These are phyloP conservation scores for Tachina grossa DNA, from an alignment of 2,888 invertebrate species.

Conservation along the genomic window DNA sequence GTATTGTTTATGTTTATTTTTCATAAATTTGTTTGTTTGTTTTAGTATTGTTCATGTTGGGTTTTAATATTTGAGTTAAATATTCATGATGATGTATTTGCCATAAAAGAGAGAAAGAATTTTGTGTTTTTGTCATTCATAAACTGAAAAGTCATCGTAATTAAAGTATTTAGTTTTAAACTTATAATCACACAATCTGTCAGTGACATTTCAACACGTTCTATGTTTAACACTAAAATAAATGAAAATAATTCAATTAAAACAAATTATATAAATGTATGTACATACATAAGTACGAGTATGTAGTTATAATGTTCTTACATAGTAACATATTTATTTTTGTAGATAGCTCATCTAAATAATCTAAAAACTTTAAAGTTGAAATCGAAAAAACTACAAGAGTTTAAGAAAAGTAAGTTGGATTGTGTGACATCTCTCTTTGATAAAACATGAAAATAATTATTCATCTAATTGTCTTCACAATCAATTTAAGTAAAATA, in stretches of 20 bases:
- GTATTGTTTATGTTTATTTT: constrained; percentile 29
- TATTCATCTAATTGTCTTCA: too few relatives aligned
- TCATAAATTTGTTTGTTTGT: background rate
- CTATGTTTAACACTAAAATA: background rate
- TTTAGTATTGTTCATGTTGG: constrained; percentile 35
- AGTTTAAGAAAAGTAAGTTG: too few relatives aligned
- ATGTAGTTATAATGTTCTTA: too few relatives aligned
- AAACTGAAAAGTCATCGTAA: constrained; percentile 63
- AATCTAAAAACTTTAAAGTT: too few relatives aligned
- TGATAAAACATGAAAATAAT: too few relatives aligned
- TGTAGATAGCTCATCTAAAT: too few relatives aligned
- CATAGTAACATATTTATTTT: too few relatives aligned
- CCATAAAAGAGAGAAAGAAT: background rate
- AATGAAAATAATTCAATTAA: background rate
- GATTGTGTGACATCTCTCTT: too few relatives aligned
- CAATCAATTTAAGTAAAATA: too few relatives aligned
- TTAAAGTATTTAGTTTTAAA: constrained; percentile 57
- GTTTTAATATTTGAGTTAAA: background rate
- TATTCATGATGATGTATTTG: background rate
- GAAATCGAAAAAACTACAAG: too few relatives aligned
- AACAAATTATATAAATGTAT: background rate
- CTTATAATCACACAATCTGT: constrained; percentile 38
- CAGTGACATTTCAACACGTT: constrained; percentile 53
- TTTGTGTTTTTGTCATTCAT: constrained; percentile 55
- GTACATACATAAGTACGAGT: background rate